Base-by-base conservation (phyloP, 2,797 vertebrate species). In the Sebastes iracundus region DNA sequence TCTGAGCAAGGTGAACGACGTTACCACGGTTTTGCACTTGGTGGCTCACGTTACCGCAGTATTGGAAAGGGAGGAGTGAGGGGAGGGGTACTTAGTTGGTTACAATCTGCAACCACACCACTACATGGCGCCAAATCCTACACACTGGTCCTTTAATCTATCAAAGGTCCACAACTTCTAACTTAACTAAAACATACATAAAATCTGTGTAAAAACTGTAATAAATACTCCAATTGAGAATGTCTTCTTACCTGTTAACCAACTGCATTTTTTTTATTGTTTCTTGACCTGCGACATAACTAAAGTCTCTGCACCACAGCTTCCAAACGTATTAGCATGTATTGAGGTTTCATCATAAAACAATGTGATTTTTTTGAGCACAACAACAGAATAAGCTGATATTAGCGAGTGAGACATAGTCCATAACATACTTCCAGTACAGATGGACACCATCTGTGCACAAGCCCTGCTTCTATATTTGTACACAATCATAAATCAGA, bases 401-500 rank as follows among this genome's bases (percentile, higher is more conserved):
- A 75, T 87, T 16, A 78, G 75, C 49, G n/a, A 65, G 73, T 72
- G 78, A 81, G 72, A 79, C 33, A 53, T 4, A 64, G 52, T 66
- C 78, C 64, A 64, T 18, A 61, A 82, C 80, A 89, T 73, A 80
- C 75, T 92, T 71, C 64, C 62, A 73, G 77, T 89, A 56, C 83
- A 92, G 85, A 90, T 91, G 84, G 86, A 87, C 53, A 61, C 82
- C 86, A 84, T 90, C 77, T 95, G 91, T 83, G 80, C 64, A 74
- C 69, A 72, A 82, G 59, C 62, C 74, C 75, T 42, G 84, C 38
- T 73, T 86, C 86, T 91, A 88, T 88, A 90, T 88, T 75, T 72
- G 68, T 28, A 62, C 74, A 74, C 64, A 90, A 76, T 76, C 70
- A 72, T 78, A 79, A 85, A 73, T 80, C 22, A 11, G 62, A 89